A percentile compares a stretch with the other conserved stretches of the same genome.
Evolutionary conservation across 64 coral and sea anemone genomes (phyloP).

Genomic region (Porites lutea): DNA sequence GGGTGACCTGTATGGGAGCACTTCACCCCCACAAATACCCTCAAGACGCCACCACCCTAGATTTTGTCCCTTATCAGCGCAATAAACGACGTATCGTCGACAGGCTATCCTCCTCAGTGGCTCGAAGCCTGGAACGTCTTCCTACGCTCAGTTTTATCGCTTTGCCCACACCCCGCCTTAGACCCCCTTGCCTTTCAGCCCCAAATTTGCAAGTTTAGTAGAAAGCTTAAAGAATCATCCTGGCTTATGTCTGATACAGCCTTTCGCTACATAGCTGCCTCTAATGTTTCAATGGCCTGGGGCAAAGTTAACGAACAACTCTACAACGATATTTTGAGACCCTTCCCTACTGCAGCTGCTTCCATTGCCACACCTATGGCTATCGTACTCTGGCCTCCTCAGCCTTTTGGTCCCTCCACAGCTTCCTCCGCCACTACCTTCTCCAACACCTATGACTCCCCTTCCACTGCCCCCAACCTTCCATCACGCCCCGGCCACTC

Average conservation of each 20-base stretch:
- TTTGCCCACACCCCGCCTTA: not conserved
- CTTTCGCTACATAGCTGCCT: not conserved
- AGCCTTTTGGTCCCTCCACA: not conserved
- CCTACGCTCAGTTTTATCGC: too few species aligned
- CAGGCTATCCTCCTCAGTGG: too few species aligned
- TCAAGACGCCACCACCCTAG: too few species aligned
- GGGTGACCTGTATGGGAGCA: too few species aligned
- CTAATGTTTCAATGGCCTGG: not conserved
- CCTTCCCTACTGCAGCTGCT: not conserved
- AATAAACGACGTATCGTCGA: too few species aligned
- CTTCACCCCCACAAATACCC: too few species aligned
- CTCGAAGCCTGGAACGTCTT: too few species aligned
- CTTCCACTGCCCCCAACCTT: not conserved
- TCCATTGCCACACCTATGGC: not conserved
- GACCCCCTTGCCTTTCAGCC: not conserved
- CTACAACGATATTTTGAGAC: not conserved
- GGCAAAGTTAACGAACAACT: not conserved
- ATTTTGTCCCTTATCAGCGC: too few species aligned
- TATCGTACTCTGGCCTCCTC: not conserved
- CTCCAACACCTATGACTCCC: not conserved
- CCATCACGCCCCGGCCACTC: not conserved
- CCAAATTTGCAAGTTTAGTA: too few species aligned
- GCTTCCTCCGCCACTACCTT: not conserved
- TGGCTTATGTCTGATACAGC: not conserved
- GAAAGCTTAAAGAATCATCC: not conserved